phyloP scores from a whole-genome alignment of 1,140 invertebrate genomes.

The Drosophila virilis region DNA sequence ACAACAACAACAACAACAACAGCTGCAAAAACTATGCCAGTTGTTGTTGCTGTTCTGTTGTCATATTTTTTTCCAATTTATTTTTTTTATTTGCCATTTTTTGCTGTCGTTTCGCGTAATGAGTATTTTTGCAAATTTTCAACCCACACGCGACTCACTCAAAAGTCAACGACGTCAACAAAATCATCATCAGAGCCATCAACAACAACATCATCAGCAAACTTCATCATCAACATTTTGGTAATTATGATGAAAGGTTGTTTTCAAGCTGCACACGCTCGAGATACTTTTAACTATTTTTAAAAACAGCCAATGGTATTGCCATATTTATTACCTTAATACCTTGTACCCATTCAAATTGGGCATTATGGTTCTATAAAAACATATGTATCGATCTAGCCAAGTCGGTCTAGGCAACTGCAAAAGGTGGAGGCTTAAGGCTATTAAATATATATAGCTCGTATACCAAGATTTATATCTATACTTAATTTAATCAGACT shows the following conservation, averaged over 20 bases:
- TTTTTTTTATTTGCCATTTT: conserved; percentile 35
- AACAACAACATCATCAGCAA: conserved; percentile 8
- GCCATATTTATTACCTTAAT: background rate
- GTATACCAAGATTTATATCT: too few species aligned
- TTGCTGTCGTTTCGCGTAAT: conserved; percentile 45
- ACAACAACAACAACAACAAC: conserved; percentile 19
- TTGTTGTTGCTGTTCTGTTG: conserved; percentile 31
- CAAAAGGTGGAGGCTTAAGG: too few species aligned
- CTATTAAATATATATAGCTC: too few species aligned
- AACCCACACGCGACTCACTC: conserved; percentile 62
- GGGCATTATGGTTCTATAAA: too few species aligned
- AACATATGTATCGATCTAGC: too few species aligned
- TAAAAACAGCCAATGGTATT: conserved; percentile 26
- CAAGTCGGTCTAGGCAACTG: too few species aligned
- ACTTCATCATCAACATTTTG: conserved; percentile 12
- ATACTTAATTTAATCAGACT: too few species aligned
- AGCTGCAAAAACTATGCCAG: conserved; percentile 57
- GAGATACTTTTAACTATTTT: conserved; percentile 44
- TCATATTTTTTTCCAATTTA: conserved; percentile 10
- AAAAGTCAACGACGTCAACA: conserved; percentile 54
- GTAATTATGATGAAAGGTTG: conserved; percentile 27
- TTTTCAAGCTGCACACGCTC: conserved; percentile 20
- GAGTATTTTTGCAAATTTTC: conserved; percentile 56
- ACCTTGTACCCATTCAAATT: too few species aligned
- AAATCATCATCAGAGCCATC: conserved; percentile 27